Percentiles rank a stretch among this genome's conserved stretches.
phyloP scores from a whole-genome alignment of 2,797 vertebrate genomes.

The Takifugu rubripes region DNA sequence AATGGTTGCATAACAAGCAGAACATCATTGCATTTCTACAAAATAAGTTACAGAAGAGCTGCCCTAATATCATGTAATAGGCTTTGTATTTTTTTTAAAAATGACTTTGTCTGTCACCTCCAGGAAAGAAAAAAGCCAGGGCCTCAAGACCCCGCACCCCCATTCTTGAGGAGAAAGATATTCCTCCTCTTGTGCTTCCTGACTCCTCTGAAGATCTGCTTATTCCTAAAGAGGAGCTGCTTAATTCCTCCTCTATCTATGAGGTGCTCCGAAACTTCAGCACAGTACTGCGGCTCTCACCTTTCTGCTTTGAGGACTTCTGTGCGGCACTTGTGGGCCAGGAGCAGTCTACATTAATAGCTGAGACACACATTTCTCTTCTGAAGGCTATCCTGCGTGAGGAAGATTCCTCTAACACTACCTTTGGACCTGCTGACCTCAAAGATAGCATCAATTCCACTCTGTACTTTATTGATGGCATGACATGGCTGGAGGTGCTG shows the following conservation, averaged over 20 bases:
- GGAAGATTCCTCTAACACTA: slow-evolving; percentile 97
- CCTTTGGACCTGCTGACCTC: slow-evolving; percentile 95
- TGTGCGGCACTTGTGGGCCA: slow-evolving; percentile 92
- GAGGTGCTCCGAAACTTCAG: slow-evolving; percentile 97
- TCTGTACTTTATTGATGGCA: slow-evolving; percentile 95
- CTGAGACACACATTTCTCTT: slow-evolving; percentile 92
- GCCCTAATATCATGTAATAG: too few species aligned
- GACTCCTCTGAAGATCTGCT: slow-evolving; percentile 93
- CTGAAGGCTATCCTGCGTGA: slow-evolving; percentile 94
- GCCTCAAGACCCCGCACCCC: slow-evolving; percentile 88
- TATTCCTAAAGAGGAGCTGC: slow-evolving; percentile 89
- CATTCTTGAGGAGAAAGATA: slow-evolving; percentile 91
- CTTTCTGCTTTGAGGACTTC: slow-evolving; percentile 98
- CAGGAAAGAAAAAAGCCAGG: slow-evolving; percentile 86
- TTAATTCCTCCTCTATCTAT: slow-evolving; percentile 90
- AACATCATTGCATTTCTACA: too few species aligned
- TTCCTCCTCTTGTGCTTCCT: slow-evolving; percentile 88
- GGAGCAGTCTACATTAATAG: slow-evolving; percentile 96
- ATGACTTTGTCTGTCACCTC: background rate
- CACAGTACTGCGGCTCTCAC: slow-evolving; percentile 92
- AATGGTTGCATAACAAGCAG: too few species aligned
- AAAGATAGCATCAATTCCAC: slow-evolving; percentile 98
- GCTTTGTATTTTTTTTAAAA: background rate
- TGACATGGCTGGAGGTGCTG: slow-evolving; percentile 98
- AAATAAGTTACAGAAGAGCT: too few species aligned